Evolutionary conservation across 2,113 vertebrate species (phyloP), one percentile per base, ranked within the genome.

Genomic region (Chloroceryle aenea): DNA sequence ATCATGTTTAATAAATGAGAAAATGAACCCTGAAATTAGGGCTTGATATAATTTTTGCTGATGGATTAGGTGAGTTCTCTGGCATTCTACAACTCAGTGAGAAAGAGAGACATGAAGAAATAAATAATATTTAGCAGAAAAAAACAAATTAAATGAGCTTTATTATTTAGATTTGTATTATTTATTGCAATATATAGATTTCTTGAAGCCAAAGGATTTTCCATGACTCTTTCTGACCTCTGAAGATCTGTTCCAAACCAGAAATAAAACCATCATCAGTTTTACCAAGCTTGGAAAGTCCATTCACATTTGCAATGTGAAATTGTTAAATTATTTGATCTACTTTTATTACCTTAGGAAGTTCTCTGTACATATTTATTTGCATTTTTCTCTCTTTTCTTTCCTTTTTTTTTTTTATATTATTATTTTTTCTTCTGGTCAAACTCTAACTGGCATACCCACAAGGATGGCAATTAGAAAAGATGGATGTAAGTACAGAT

Each of bases 371-470:
- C 59, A 43, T 38, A 12, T 6, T 30, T 50, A 50, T 25, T 50
- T 64, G 22, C 2, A n/a, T 25, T 1, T 6, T 23, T 32, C 2
- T 26, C 2, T 12, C 3, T 40, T 25, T 20, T 40, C 3, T 8
- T 9, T 20, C 4, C 19, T 12, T 5, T 22, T 14, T 14, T 36
- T 15, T 20, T 20, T 5, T 2, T 6, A n/a, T n/a, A n/a, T n/a
- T n/a, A n/a, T n/a, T n/a, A n/a, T 14, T 21, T 23, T 19, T 4
- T 32, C 1, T 48, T 26, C 8, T 71, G 25, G 6, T 29, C 16
- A 50, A 63, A 25, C 20, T 2, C 5, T 19, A 7, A 0, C 0
- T 48, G 59, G 14, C 61, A 50, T n/a, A n/a, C 2, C 6, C 10
- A n/a, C 16, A 62, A 36, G 34, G 62, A 84, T 22, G 23, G 7